Base-by-base conservation (phyloP, 2,888 invertebrate genomes). In the Polyommatus iphigenia region DNA sequence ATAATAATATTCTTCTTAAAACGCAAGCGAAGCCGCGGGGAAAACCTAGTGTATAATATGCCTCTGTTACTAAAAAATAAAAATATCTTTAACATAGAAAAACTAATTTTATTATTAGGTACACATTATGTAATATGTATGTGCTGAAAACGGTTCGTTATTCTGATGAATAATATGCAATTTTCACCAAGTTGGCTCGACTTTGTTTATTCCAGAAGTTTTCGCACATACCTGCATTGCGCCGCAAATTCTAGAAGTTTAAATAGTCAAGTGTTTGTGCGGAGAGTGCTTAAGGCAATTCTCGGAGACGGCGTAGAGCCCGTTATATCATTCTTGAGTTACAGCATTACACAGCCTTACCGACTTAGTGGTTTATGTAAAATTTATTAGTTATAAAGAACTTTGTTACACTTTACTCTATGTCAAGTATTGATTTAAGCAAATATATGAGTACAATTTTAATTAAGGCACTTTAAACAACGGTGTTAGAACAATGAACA, bases 151-250 rank as follows among this genome's bases (percentile, higher is more conserved):
- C 18, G 18, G 15, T 75, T 4, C 8, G 54, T 18, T 73, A 73
- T 73, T 73, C 32, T 54, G 75, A 54, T 29, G 54, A 73, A 73
- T 72, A 77, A 29, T 67, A 77, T 77, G 57, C 72, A 77, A 59
- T 62, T 78, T 78, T 78, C 71, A 73, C 57, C 36, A 73, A 78
- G n/a, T 57, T 59, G 46, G 78, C 46, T n/a, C 41, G 59, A 71
- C 72, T 57, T 78, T 79, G 77, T 77, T 80, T 79, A 80, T 80
- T 77, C 77, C 78, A 77, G 20, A 79, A 79, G 71, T 79, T 81
- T 78, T 59, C 59, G 57, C 73, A 78, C 78, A 73, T 78, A 71
- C 79, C 67, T 78, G 76, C 78, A 79, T 62, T 54, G 76, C 73
- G 77, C 76, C 73, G 76, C 77, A 57, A 71, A 76, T 77, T 78